These are phyloP conservation scores for Aporophyla nigra DNA, from an alignment of 2,888 invertebrate species.

Conservation along the genomic window DNA sequence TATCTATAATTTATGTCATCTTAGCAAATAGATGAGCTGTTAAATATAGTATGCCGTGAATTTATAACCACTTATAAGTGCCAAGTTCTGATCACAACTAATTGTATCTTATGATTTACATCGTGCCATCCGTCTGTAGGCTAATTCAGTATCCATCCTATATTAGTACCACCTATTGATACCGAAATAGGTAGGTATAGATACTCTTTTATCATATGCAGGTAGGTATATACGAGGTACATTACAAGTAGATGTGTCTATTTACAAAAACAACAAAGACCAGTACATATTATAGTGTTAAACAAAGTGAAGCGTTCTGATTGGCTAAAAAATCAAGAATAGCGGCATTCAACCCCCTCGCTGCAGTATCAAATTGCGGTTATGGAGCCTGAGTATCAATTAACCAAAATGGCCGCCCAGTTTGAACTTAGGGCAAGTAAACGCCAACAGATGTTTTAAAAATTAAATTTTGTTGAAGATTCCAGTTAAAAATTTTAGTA, in stretches of 20 bases:
- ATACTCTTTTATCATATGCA: neutral
- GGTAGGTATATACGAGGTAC: slow-evolving; percentile 1
- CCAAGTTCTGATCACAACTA: slow-evolving; percentile 45
- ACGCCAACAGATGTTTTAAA: slow-evolving; percentile 24
- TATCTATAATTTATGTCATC: slow-evolving; percentile 10
- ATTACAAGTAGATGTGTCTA: slow-evolving; percentile 36
- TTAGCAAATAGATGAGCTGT: slow-evolving; percentile 30
- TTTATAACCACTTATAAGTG: slow-evolving; percentile 18
- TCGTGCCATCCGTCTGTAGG: slow-evolving; percentile 9
- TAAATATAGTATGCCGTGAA: slow-evolving; percentile 8
- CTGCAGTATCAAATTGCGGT: slow-evolving; percentile 77
- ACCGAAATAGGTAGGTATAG: neutral
- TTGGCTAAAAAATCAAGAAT: slow-evolving; percentile 75
- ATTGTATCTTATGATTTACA: slow-evolving; percentile 43
- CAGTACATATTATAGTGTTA: slow-evolving; percentile 41
- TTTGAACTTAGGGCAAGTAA: slow-evolving; percentile 43
- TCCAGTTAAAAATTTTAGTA: slow-evolving; percentile 1
- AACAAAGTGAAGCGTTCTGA: slow-evolving; percentile 65
- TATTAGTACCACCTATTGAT: slow-evolving; percentile 13
- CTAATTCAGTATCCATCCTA: slow-evolving; percentile 13
- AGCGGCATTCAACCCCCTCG: slow-evolving; percentile 74
- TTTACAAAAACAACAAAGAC: slow-evolving; percentile 49
- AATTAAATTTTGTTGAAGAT: slow-evolving; percentile 3
- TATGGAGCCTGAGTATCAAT: slow-evolving; percentile 79
- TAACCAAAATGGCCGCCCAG: slow-evolving; percentile 79